Base-by-base conservation (phyloP, 2,113 vertebrate genomes). In the Pithys albifrons region DNA sequence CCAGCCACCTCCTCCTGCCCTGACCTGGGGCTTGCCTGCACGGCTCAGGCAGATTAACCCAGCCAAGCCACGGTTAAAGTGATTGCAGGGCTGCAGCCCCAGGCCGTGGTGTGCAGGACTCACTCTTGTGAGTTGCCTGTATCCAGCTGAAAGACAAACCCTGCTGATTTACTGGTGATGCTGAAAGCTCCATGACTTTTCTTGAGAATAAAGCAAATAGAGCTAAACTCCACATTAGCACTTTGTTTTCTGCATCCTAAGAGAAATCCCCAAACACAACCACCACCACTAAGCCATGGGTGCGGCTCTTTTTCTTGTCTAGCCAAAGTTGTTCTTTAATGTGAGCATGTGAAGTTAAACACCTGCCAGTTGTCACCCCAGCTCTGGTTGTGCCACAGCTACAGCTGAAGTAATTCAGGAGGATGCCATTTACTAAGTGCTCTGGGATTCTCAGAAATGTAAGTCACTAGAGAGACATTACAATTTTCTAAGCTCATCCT, bases 41-140 rank as follows among this genome's bases (percentile, higher is more conserved):
- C 39, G 27, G 43, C 64, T 27, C 0, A 0, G 1, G 31, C 75
- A 79, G 29, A 33, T 7, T 25, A 77, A 61, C 9, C n/a, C 66
- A 54, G 70, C 48, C 85, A 14, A 51, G 46, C 6, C 71, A 19
- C 0, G 0, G 15, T 2, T 7, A 4, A 24, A 23, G 62, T 0
- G 13, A 29, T 27, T 5, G 27, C 37, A 57, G 86, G 41, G 18
- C 82, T 45, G 74, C 27, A 84, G 55, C 41, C 58, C 77, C 39
- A 6, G 69, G 66, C 51, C 25, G 17, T 10, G 57, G 0, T 14
- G 51, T 28, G 58, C 61, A 79, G 78, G 31, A 58, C 71, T 79
- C 28, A 17, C 41, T 37, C 62, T 19, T 3, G 2, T 31, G 65
- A 67, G 70, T 59, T 82, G 29, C 5, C 77, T 28, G 2, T 7